Evolutionary conservation across 2,797 vertebrate species (phyloP).

Genomic region (Cirrhinus molitorella): DNA sequence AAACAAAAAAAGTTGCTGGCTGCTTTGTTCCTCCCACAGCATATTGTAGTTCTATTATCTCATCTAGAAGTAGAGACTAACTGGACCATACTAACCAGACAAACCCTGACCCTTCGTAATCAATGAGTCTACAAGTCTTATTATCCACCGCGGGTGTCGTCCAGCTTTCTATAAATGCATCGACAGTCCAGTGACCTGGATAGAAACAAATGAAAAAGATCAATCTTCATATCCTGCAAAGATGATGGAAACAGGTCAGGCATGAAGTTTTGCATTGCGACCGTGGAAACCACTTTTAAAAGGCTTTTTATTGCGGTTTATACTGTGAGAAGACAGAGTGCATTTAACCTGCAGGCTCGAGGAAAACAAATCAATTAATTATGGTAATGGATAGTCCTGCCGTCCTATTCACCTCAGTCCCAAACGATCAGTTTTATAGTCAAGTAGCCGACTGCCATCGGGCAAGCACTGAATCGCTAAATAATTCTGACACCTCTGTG

Average conservation of each 20-base stretch:
- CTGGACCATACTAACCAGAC: neutral
- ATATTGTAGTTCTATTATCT: neutral
- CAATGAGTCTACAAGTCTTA: conserved; percentile 24
- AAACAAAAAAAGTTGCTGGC: too few species aligned
- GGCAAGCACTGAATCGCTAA: conserved; percentile 60
- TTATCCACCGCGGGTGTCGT: conserved; percentile 34
- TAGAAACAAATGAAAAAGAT: conserved; percentile 62
- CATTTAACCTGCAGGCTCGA: conserved; percentile 56
- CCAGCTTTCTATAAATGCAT: conserved; percentile 45
- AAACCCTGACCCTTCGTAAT: neutral
- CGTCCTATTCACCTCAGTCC: conserved; percentile 57
- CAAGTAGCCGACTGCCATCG: conserved; percentile 50
- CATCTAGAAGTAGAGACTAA: neutral
- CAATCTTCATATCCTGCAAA: conserved; percentile 66
- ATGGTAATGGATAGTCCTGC: conserved; percentile 67
- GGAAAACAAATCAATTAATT: conserved; percentile 71
- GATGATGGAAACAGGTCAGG: conserved; percentile 70
- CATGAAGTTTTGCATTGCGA: conserved; percentile 63
- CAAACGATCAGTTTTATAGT: conserved; percentile 56
- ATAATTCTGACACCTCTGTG: conserved; percentile 59
- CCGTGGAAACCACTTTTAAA: conserved; percentile 51
- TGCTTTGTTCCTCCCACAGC: neutral
- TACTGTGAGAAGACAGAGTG: conserved; percentile 52
- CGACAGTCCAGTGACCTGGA: conserved; percentile 54
- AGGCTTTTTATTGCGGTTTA: conserved; percentile 61